Evolutionary conservation across 2,113 vertebrate genomes (phyloP), one percentile per base, ranked within the genome.

Genomic region (Cephalophus harveyi): DNA sequence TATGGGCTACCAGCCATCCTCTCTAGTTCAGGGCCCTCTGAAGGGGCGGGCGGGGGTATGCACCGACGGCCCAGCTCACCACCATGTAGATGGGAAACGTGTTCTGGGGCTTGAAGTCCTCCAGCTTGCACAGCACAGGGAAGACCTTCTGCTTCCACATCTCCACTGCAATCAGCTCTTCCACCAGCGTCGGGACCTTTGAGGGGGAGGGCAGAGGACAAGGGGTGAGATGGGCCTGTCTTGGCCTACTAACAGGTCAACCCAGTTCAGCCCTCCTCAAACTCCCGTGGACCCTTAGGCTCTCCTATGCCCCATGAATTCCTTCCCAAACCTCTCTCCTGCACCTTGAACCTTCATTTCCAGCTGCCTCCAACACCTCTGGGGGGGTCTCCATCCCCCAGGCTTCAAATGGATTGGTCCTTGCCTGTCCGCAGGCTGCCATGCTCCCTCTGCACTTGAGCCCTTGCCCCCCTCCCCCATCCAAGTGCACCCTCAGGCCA

Each of bases 91-190:
- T 99, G 55, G 99, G 99, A 97, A 99, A 99, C 1, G 99, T 99
- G 97, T 99, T 99, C 89, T 99, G 99, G 0, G 99, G 99, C 59
- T 99, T 99, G 98, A 99, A 99, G 98, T 99, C 99, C 84, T 99
- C 98, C 92, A 99, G 99, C 67, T 87, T 99, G 97, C 99, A 99
- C 30, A 99, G 96, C 92, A 99, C 98, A 0, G 99, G 99, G 78
- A 99, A 99, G 78, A 99, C 97, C 94, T 99, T 99, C 92, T 99
- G 99, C 97, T 99, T 99, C 99, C 99, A 99, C 97, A 99, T 97
- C 98, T 99, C 99, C 3, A 99, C 98, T 2, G 99, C 98, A 79
- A 99, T 99, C 98, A 99, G 98, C 97, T 99, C 99, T 88, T 99
- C 99, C 62, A 99, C 98, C 87, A 99, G 98, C 0, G 99, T 97